Conservation (phyloP, 53 echinoderm and acorn worm species). For the Stichopus horrens region DNA sequence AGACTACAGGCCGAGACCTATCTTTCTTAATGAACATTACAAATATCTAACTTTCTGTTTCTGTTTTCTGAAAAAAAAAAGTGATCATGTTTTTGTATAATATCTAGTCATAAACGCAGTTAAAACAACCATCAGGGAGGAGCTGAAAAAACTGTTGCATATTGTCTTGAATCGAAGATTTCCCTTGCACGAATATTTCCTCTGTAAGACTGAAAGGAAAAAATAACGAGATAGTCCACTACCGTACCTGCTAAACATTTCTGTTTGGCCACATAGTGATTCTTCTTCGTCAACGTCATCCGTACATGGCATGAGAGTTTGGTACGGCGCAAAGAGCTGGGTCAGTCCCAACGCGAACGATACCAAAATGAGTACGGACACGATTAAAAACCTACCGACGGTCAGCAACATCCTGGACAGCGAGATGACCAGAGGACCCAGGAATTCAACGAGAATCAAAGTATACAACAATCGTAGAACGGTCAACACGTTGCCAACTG, state of each 20-base stretch:
- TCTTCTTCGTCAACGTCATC: not conserved
- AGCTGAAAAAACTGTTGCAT: too few relatives aligned
- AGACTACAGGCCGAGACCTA: too few relatives aligned
- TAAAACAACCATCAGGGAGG: too few relatives aligned
- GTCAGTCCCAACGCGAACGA: conserved; percentile 22
- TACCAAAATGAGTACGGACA: not conserved
- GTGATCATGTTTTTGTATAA: too few relatives aligned
- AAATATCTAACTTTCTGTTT: too few relatives aligned
- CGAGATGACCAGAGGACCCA: conserved; percentile 30
- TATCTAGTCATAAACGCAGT: too few relatives aligned
- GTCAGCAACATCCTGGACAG: conserved; percentile 9
- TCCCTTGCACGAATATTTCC: too few relatives aligned
- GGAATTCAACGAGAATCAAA: not conserved
- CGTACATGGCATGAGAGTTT: not conserved
- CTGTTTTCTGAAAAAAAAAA: too few relatives aligned
- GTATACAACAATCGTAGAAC: conserved; percentile 29
- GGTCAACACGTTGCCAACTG: conserved; percentile 31
- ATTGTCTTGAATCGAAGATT: too few relatives aligned
- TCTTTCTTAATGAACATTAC: too few relatives aligned
- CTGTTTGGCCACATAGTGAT: not conserved
- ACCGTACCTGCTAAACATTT: not conserved
- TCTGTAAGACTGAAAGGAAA: too few relatives aligned
- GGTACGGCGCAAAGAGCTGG: conserved; percentile 28
- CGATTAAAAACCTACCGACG: not conserved
- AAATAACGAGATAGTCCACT: not conserved